Evolutionary conservation across 1,140 invertebrate species (phyloP), one percentile per base, ranked within the genome.

Genomic region (Lepidurus couesii): DNA sequence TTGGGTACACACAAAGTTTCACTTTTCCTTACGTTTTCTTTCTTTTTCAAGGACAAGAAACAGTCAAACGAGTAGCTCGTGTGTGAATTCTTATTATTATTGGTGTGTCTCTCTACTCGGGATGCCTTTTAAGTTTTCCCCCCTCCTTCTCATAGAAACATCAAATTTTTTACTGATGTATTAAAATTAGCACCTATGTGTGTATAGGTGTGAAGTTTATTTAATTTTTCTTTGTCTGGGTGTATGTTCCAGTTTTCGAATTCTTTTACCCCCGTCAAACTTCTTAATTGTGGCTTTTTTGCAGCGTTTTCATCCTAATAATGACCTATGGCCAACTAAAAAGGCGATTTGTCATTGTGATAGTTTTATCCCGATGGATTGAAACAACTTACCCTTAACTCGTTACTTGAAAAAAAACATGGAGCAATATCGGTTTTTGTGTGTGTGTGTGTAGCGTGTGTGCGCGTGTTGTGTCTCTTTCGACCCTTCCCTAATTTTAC

Each of bases 361-460:
- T 65, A 65, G 53, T 21, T 65, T 65, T 65, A 65, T 65, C 53
- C 53, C 53, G 53, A n/a, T 65, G 53, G 53, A 65, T 65, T 65
- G 53, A 21, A 75, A 75, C 8, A 44, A 26, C 34, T 42, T 45
- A 43, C 16, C 75, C 26, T 42, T 21, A 45, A 43, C 75, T 42
- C 10, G 16, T 75, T 21, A 43, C 42, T 3, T n/a, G 34, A 44
- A 42, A 42, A 75, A 44, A 44, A 75, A 1, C 44, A n/a, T 75
- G 42, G 75, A 8, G 34, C 16, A 75, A 26, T 44, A 76, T 21
- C 44, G 44, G 13, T n/a, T 43, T 76, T 34, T 34, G 34, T 24
- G 75, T 47, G 75, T 24, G 75, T 47, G 75, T 44, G 75, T 76
- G 75, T 45, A 65, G 47, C 16, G 53, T 65, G 53, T 65, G 75